Base-by-base conservation (phyloP, 2,888 invertebrate genomes). In the Neria commutata region DNA sequence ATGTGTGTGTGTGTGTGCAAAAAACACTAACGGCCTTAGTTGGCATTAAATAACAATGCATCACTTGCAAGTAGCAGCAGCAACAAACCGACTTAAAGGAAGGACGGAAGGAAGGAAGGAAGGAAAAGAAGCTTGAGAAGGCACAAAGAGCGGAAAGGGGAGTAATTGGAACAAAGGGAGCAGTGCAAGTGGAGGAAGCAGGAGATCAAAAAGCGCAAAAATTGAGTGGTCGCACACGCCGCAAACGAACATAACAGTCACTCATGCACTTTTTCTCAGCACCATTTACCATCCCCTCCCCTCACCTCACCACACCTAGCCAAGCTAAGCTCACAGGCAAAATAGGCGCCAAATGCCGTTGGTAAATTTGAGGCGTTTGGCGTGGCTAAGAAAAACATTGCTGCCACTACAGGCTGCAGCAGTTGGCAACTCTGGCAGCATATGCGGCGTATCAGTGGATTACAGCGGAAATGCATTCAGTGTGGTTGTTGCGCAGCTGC, bases 41-140 rank as follows among this genome's bases (percentile, higher is more conserved):
- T 37, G 56, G 56, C 51, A 56, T 56, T 56, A 56, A 51, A 56
- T 56, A 51, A 56, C 56, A 56, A 46, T 56, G 56, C 51, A 56
- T 56, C 56, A 56, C 29, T 56, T 47, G 56, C 56, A 56, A 56
- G 29, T 50, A 42, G 17, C 17, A 8, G 37, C 37, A 37, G 19
- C 42, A 42, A 42, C 17, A 17, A 17, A 42, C 14, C 37, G n/a
- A n/a, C 6, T 14, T n/a, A 37, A 37, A 6, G 10, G n/a, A 10
- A 42, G 19, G 14, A 42, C n/a, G n/a, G n/a, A n/a, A n/a, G n/a
- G n/a, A n/a, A n/a, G n/a, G n/a, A n/a, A n/a, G n/a, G n/a, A n/a
- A n/a, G n/a, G n/a, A n/a, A n/a, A n/a, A n/a, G n/a, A n/a, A n/a
- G n/a, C n/a, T n/a, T n/a, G n/a, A n/a, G n/a, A n/a, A n/a, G n/a